Evolutionary conservation across 2,113 vertebrate species (phyloP), one percentile per base, ranked within the genome.

Genomic region (Grammomys surdaster): DNA sequence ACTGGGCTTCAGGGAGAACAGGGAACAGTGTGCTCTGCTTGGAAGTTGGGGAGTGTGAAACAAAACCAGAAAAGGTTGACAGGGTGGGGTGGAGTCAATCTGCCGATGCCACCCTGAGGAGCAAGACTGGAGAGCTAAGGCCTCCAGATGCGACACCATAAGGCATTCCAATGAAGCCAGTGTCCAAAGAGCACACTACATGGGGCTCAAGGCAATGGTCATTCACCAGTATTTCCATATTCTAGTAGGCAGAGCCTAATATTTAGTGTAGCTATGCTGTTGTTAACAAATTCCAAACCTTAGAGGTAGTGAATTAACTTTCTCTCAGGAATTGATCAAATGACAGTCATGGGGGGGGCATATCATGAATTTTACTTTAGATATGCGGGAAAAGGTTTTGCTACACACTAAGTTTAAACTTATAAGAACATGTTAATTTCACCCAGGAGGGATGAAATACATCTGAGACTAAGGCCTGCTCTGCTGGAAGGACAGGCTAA

Each of bases 321-420:
- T 88, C 56, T 92, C 51, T 88, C 46, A 19, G 33, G 36, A 58
- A 77, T 22, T 65, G 85, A 92, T 90, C 88, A 81, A 95, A 94
- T 63, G 26, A 69, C 12, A 88, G 22, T 86, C 82, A 63, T 88
- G 36, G 69, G 28, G 26, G 5, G n/a, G 70, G 28, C 2, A 78
- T n/a, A 70, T 7, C 20, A 58, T 82, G 54, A 87, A 91, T n/a
- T 24, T 91, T 90, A 36, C 89, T 96, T 97, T 73, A 84, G 70
- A 72, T 69, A 86, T 36, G 1, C 36, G 33, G 20, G 5, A 24
- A 48, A 6, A 40, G 67, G 40, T 89, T 90, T 84, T 88, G 48
- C 65, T 56, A 63, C 69, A 81, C 6, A 36, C 20, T 80, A 88
- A 88, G 7, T n/a, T 33, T 17, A 67, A 31, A 73, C 91, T 86